Conservation (phyloP, 2,797 vertebrate species). For the Labroides dimidiatus region DNA sequence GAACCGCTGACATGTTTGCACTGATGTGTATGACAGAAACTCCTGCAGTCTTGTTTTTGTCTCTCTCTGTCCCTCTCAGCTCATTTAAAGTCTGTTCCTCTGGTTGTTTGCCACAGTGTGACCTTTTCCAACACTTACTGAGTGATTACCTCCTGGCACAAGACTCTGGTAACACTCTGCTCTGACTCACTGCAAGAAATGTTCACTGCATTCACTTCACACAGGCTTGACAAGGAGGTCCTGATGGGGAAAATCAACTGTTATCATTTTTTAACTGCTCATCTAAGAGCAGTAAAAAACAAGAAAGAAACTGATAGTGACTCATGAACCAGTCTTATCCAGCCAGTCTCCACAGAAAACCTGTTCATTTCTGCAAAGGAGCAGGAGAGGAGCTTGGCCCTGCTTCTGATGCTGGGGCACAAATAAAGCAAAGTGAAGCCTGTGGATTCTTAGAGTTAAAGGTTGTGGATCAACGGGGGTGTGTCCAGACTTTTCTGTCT, state of each 20-base stretch:
- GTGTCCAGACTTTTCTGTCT: too few species aligned
- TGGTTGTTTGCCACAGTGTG: conserved; percentile 31
- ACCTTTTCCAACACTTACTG: conserved; percentile 51
- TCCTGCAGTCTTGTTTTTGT: conserved; percentile 8
- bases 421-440: conserved; percentile 11
- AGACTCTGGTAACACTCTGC: conserved; percentile 9
- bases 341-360: conserved; percentile 6
- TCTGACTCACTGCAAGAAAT: conserved; percentile 27
- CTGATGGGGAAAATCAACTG: neutral
- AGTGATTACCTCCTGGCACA: conserved; percentile 33
- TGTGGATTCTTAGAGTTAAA: conserved; percentile 10
- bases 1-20: conserved; percentile 21
- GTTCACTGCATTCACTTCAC: conserved; percentile 21
- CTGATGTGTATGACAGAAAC: neutral
- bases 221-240: neutral
- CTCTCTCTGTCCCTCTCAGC: conserved; percentile 1
- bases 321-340: neutral
- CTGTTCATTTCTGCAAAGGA: conserved; percentile 13
- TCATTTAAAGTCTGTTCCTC: conserved; percentile 27
- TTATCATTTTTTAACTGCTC: too few species aligned
- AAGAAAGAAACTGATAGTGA: too few species aligned
- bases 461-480: neutral
- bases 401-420: conserved; percentile 21
- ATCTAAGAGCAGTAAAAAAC: too few species aligned
- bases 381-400: conserved; percentile 22